A percentile compares a stretch with the other conserved stretches of the same genome.
Evolutionary conservation across 1,140 invertebrate species (phyloP).

Genomic region (Homarus americanus): DNA sequence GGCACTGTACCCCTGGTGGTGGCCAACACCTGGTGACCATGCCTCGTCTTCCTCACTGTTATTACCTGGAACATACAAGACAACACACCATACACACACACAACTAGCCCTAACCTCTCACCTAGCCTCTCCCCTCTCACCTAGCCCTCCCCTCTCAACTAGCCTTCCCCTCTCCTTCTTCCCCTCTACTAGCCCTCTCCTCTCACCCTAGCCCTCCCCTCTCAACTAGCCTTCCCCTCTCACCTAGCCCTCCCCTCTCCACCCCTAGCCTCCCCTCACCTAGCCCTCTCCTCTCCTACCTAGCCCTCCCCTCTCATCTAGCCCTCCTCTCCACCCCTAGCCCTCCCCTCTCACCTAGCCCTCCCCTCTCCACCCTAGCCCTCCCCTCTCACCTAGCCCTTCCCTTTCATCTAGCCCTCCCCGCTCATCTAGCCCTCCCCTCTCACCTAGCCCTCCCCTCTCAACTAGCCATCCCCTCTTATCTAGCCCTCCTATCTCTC

Average conservation of each 20-base stretch:
- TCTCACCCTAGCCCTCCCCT: not conserved
- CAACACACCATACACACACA: too few relatives aligned
- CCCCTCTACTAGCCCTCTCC: not conserved
- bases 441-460: not conserved
- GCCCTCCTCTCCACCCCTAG: not conserved
- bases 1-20: too few relatives aligned
- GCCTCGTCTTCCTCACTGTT: too few relatives aligned
- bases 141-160: too few relatives aligned
- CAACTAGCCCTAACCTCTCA: too few relatives aligned
- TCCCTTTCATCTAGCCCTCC: not conserved
- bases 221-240: not conserved
- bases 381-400: not conserved
- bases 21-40: too few relatives aligned
- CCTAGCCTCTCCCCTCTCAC: too few relatives aligned
- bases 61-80: too few relatives aligned
- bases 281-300: not conserved
- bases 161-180: too few relatives aligned
- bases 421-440: not conserved
- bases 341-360: not conserved
- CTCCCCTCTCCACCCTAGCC: not conserved
- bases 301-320: not conserved
- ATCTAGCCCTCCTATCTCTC: not conserved
- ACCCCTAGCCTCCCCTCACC: not conserved
- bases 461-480: too few relatives aligned
- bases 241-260: not conserved